Percentiles rank a stretch among this genome's conserved stretches.
Evolutionary conservation across 2,113 vertebrate species (phyloP).

Genomic region (Nannospalax galili): DNA sequence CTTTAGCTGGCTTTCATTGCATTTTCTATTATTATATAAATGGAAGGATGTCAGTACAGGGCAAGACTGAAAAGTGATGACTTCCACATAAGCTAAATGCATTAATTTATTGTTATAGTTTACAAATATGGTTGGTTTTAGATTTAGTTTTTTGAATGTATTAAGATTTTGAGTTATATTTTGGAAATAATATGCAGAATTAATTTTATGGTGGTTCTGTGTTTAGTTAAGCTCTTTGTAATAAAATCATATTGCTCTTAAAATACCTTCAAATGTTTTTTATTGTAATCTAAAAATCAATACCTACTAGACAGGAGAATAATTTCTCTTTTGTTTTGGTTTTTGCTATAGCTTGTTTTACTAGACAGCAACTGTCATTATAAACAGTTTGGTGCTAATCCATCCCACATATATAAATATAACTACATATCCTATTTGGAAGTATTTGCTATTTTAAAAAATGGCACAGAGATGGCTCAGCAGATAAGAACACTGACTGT

Average conservation of each 20-base stretch:
- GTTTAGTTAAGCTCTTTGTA: background rate
- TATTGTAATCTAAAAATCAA: constrained; percentile 5
- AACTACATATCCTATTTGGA: background rate
- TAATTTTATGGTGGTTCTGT: background rate
- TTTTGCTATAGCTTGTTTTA: background rate
- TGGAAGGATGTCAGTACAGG: background rate
- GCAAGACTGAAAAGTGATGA: background rate
- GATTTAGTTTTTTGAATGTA: background rate
- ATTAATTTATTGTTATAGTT: background rate
- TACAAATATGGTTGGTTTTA: constrained; percentile 17
- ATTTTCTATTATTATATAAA: constrained; percentile 39
- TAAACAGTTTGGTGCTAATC: background rate
- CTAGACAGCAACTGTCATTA: background rate
- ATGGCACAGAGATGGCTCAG: no score
- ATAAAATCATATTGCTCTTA: background rate
- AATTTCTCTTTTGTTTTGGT: background rate
- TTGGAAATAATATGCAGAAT: background rate
- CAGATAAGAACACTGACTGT: no score
- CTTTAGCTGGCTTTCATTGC: background rate
- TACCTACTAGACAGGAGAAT: background rate
- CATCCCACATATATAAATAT: background rate
- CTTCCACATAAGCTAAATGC: background rate
- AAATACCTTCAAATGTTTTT: constrained; percentile 5
- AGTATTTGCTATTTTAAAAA: background rate
- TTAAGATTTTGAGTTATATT: constrained; percentile 34